Evolutionary conservation across 2,797 vertebrate species (phyloP).

Genomic region (Furcifer pardalis): DNA sequence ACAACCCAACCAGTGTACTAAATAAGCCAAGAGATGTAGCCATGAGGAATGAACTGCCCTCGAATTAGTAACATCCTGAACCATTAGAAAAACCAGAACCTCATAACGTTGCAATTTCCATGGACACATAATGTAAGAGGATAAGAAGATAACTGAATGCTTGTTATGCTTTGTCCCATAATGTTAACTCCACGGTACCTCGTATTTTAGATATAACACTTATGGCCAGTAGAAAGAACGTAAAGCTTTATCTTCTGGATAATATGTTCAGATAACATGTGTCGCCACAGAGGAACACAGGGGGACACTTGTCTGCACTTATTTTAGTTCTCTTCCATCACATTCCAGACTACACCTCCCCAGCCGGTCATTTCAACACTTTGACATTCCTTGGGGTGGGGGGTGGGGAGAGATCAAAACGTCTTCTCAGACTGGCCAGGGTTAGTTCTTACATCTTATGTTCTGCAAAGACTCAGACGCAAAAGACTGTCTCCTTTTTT

Average conservation of each 20-base stretch:
- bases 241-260: conserved; percentile 61
- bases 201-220: conserved; percentile 57
- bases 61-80: background rate
- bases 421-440: conserved; percentile 19
- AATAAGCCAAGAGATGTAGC: background rate
- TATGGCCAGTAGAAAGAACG: conserved; percentile 49
- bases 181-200: conserved; percentile 62
- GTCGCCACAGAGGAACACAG: conserved; percentile 57
- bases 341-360: conserved; percentile 60
- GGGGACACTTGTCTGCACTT: conserved; percentile 66
- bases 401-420: conserved; percentile 20
- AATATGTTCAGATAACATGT: conserved; percentile 50
- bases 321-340: conserved; percentile 60
- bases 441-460: conserved; percentile 9
- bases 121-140: conserved; percentile 17
- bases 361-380: conserved; percentile 64
- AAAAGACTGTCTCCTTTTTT: background rate
- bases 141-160: conserved; percentile 17
- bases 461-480: background rate
- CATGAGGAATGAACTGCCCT: background rate
- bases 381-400: conserved; percentile 46
- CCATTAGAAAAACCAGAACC: background rate
- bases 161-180: conserved; percentile 42
- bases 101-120: background rate
- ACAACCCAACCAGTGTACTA: background rate